phyloP scores from a whole-genome alignment of 2,888 invertebrate species.

The Synergus japonicus region DNA sequence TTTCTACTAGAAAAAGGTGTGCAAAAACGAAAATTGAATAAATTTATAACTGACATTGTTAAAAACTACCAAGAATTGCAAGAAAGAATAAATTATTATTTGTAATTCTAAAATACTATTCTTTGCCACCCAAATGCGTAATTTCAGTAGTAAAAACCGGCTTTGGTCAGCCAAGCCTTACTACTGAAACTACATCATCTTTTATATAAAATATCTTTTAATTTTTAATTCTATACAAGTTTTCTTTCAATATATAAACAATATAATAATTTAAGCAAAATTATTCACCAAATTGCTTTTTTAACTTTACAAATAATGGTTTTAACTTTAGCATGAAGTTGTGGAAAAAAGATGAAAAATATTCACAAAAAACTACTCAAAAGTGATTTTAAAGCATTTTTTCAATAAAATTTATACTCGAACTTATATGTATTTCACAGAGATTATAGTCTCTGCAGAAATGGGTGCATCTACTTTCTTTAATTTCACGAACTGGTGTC shows the following conservation, averaged over 20 bases:
- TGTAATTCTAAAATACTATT: neutral
- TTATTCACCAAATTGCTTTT: no score
- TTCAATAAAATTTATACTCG: neutral
- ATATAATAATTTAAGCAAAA: no score
- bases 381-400: neutral
- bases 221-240: no score
- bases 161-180: neutral
- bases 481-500: conserved; percentile 13
- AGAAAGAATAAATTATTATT: neutral
- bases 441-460: conserved; percentile 1
- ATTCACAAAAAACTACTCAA: neutral
- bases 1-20: no score
- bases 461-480: conserved; percentile 5
- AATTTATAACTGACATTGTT: no score
- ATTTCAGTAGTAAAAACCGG: neutral
- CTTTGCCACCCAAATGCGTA: neutral
- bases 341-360: neutral
- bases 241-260: no score
- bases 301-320: no score
- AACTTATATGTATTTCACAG: neutral
- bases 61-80: no score
- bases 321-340: no score
- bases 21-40: no score
- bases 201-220: neutral
- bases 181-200: neutral